Evolutionary conservation across 2,797 vertebrate genomes (phyloP), one percentile per base, ranked within the genome.

Genomic region (Trachurus trachurus): DNA sequence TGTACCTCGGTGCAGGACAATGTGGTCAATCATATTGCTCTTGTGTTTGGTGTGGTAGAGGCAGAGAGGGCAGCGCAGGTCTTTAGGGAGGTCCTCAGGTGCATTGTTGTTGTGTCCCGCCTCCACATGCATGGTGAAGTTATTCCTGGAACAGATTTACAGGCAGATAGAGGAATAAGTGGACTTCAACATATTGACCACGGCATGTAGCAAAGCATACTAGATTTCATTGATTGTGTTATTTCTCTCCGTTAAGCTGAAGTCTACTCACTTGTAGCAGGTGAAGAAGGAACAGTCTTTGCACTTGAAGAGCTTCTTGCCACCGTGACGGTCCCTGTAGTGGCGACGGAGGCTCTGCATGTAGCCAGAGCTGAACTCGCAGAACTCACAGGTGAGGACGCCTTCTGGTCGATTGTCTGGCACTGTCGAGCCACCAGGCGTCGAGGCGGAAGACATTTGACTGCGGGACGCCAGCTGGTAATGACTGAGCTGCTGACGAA

Each of bases 1-100:
- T 19, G 4, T 76, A 99, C 98, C 98, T 97, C 97, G 95, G 91
- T 99, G 98, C 86, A 99, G 96, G 88, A 99, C 96, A 61, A 99
- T 97, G 90, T 99, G 98, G 93, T 99, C 98, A 0, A 99, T 99
- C 98, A 99, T 99, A 94, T 97, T 99, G 94, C 96, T 97, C 92
- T 98, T 99, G 92, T 97, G 97, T 96, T 97, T 98, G 95, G 97
- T 99, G 96, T 99, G 98, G 89, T 99, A 99, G 78, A 99, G 97
- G 90, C 98, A 99, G 84, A 99, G 97, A 45, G 98, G 98, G 90
- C 98, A 99, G 85, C 96, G 97, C 59, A 99, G 96, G 80, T 99
- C 98, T 95, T 97, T 98, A 78, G 96, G 96, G 74, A 96, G 94
- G 90, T 98, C 97, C 60, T 98, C 97, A 0, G 96, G 95, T 71